A percentile compares a stretch with the other conserved stretches of the same genome.
Conservation (phyloP, 2,888 invertebrate genomes). For the Tachina grossa region DNA sequence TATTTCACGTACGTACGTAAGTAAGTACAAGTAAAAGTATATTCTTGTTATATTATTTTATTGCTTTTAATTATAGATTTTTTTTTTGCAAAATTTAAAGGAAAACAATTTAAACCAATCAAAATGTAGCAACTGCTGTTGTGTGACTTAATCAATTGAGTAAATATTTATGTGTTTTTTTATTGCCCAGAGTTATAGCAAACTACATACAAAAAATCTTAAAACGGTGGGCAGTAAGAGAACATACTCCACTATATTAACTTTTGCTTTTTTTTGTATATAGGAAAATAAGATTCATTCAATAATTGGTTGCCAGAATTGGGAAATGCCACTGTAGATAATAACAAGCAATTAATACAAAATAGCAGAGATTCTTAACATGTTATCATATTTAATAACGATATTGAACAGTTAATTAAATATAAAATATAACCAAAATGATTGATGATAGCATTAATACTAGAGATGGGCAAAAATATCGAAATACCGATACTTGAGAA, state of each 20-base stretch:
- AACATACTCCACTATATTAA: not conserved
- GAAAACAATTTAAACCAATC: slow-evolving; percentile 66
- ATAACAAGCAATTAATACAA: not conserved
- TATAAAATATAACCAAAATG: no score
- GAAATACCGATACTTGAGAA: no score
- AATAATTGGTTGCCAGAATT: not conserved
- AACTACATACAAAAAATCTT: slow-evolving; percentile 9
- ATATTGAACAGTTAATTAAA: no score
- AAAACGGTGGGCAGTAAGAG: slow-evolving; percentile 13
- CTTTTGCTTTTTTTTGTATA: not conserved
- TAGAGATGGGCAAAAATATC: no score
- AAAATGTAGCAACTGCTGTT: slow-evolving; percentile 50
- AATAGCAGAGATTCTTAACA: slow-evolving; percentile 34
- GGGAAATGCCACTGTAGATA: slow-evolving; percentile 9
- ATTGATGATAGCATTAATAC: no score
- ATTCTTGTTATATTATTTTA: slow-evolving; percentile 41
- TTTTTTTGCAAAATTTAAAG: slow-evolving; percentile 45
- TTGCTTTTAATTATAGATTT: slow-evolving; percentile 45
- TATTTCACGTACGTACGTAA: slow-evolving; percentile 22
- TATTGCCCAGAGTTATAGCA: not conserved
- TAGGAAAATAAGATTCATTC: slow-evolving; percentile 15
- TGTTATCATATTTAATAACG: not conserved
- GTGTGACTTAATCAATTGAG: slow-evolving; percentile 61
- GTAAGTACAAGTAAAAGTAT: not conserved
- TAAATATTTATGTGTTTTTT: slow-evolving; percentile 7